Base-by-base conservation (phyloP, 2,797 vertebrate species). In the Mormyrops boulengeri region DNA sequence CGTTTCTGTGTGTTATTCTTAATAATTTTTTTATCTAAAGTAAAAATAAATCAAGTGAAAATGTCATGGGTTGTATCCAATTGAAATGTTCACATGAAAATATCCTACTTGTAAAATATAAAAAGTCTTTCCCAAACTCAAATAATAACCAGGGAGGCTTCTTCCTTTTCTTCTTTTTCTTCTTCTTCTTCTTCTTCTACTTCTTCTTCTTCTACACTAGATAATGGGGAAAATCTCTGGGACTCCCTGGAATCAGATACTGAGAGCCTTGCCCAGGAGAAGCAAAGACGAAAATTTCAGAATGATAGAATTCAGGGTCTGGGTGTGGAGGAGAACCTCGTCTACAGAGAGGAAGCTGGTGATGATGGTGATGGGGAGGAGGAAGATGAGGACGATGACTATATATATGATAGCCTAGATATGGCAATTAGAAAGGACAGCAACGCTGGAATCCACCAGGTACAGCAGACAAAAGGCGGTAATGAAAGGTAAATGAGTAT, bases 341-440 rank as follows among this genome's bases (percentile, higher is more conserved):
- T 5, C 9, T 60, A 52, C 1, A 22, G 34, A n/a, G 53, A 90
- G 41, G 17, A 4, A 53, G 60, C 19, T 90, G 6, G 85, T 80
- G 86, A 90, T 12, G 88, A 90, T 26, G 90, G 90, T 1, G 88
- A 6, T 1, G 91, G 91, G 14, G 30, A 94, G 87, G 92, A 91
- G 11, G 73, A 55, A 12, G 60, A 73, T n/a, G 88, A 89, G 14
- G 87, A 89, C 12, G 66, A 34, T 88, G 9, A 87, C 44, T 88
- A 91, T 50, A 41, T 94, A 38, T 90, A 19, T 1, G 96, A 96
- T 91, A 97, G 96, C 89, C 91, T 96, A 9, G 95, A 97, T 1
- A 91, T 92, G 17, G 44, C 85, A 88, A 38, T 6, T 57, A 22
- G 7, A 47, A 12, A 26, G 22, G 41, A 60, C 38, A 22, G 53